Percentiles rank a stretch among this genome's conserved stretches.
phyloP scores from a whole-genome alignment of 2,888 invertebrate genomes.

The Mellilla xanthometata region DNA sequence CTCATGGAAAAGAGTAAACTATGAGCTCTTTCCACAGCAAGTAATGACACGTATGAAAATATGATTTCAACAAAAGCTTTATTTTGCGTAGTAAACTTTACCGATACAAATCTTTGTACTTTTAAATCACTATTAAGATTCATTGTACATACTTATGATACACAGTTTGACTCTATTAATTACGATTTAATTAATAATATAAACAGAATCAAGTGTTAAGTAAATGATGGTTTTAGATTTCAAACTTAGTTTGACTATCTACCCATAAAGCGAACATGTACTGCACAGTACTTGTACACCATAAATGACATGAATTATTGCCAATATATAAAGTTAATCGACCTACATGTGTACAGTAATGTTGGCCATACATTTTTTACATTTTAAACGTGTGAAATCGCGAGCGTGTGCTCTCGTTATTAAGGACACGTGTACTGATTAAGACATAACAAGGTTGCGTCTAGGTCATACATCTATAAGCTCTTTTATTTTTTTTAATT shows the following conservation, averaged over 20 bases:
- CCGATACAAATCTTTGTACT: slow-evolving; percentile 68
- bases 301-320: slow-evolving; percentile 1
- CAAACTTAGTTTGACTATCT: slow-evolving; percentile 12
- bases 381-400: no score
- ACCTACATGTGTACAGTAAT: not conserved
- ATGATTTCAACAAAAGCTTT: not conserved
- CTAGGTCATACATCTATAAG: slow-evolving; percentile 10
- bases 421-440: no score
- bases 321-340: slow-evolving; percentile 1
- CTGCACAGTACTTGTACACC: slow-evolving; percentile 1
- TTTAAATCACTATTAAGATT: slow-evolving; percentile 63
- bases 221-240: slow-evolving; percentile 9
- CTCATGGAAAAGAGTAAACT: no score
- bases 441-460: no score
- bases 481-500: slow-evolving; percentile 24
- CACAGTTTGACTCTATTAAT: slow-evolving; percentile 8
- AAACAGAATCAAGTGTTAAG: no score
- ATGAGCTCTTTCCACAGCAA: no score
- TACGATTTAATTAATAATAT: not conserved
- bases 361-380: no score
- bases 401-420: no score
- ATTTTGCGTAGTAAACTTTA: slow-evolving; percentile 37
- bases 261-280: no score
- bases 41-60: not conserved
- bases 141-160: slow-evolving; percentile 43